Conservation (phyloP, 2,113 vertebrate genomes). For the Rhodinocichla rosea region DNA sequence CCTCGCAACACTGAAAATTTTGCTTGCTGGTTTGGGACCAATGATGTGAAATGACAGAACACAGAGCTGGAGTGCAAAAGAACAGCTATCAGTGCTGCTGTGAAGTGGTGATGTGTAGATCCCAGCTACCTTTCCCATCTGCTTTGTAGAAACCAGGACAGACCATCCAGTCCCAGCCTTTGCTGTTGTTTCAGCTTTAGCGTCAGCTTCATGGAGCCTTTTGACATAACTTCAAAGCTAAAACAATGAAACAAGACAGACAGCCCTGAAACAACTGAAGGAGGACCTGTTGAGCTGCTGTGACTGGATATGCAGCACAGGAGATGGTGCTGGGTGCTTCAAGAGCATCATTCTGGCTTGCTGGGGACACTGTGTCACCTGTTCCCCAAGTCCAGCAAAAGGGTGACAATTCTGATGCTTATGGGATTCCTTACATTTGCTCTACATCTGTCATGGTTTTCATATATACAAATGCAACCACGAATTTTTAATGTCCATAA, state of each 20-base stretch:
- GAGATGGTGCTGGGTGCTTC: neutral
- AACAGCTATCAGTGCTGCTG: neutral
- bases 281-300: neutral
- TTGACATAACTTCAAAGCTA: neutral
- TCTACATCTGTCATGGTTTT: neutral
- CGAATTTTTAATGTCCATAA: neutral
- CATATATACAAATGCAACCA: neutral
- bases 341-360: neutral
- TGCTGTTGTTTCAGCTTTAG: neutral
- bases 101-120: neutral
- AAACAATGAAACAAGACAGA: neutral
- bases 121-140: neutral
- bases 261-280: neutral
- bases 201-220: neutral
- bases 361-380: accelerated
- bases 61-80: neutral
- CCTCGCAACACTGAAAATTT: neutral
- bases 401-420: neutral
- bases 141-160: neutral
- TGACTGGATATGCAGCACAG: neutral
- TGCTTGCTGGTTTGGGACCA: neutral
- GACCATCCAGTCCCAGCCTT: neutral
- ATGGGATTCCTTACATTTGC: neutral
- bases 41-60: neutral
- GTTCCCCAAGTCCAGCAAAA: neutral